phyloP scores from a whole-genome alignment of 2,888 invertebrate genomes.

The Dicroscelio sp. region DNA sequence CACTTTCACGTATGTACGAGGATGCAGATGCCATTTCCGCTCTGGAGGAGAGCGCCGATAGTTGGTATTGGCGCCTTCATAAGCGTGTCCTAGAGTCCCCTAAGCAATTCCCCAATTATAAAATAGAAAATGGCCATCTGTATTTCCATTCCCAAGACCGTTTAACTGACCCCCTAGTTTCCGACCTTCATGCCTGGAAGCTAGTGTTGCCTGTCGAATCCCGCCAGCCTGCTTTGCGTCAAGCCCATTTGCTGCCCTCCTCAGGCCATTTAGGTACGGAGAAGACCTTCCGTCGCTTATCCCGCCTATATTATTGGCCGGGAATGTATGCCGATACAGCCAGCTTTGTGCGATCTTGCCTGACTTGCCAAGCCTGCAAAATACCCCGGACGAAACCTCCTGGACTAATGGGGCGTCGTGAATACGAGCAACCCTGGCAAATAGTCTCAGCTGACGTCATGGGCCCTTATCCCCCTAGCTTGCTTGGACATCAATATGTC shows the following conservation, averaged over 20 bases:
- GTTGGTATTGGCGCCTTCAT: conserved; percentile 43
- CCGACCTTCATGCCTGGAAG: conserved; percentile 32
- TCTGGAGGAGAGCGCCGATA: conserved; percentile 26
- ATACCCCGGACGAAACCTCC: neutral
- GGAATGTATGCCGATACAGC: conserved; percentile 2
- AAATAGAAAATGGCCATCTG: conserved; percentile 17
- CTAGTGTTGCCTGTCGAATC: neutral
- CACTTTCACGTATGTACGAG: conserved; percentile 4
- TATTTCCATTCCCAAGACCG: conserved; percentile 11
- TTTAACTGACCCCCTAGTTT: neutral
- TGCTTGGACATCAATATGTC: neutral
- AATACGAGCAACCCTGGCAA: conserved; percentile 46
- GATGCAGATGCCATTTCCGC: neutral
- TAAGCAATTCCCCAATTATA: neutral
- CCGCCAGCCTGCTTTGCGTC: neutral
- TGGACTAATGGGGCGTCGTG: conserved; percentile 10
- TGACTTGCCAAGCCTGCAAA: conserved; percentile 30
- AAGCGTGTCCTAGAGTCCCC: neutral
- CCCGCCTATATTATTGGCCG: conserved; percentile 39
- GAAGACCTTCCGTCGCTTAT: no score
- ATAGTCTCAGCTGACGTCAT: conserved; percentile 34
- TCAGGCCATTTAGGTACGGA: neutral
- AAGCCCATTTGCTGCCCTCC: neutral
- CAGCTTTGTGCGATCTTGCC: neutral
- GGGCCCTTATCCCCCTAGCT: conserved; percentile 22